These are phyloP conservation scores for Amphiprion percula DNA, from an alignment of 2,113 vertebrate genomes.

Conservation along the genomic window DNA sequence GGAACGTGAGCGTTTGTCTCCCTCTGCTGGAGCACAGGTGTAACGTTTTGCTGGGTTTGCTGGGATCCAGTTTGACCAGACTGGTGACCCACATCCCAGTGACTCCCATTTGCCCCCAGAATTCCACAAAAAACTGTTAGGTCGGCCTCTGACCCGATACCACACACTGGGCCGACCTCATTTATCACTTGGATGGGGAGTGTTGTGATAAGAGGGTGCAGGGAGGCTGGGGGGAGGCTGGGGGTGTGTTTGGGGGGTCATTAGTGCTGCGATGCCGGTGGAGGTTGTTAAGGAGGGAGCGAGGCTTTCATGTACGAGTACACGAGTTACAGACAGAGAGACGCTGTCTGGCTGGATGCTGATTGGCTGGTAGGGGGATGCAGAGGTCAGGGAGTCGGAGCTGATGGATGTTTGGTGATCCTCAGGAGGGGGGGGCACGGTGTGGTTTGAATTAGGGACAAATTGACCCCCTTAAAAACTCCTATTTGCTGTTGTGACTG, in stretches of 20 bases:
- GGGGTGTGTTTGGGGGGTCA: conserved; percentile 40
- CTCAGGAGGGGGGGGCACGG: conserved; percentile 24
- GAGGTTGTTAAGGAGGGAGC: neutral
- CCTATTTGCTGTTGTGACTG: conserved; percentile 33
- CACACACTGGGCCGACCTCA: conserved; percentile 70
- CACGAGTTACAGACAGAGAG: conserved; percentile 74
- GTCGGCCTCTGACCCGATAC: conserved; percentile 60
- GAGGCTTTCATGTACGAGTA: conserved; percentile 67
- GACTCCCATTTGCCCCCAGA: conserved; percentile 62
- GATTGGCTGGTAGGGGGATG: conserved; percentile 64
- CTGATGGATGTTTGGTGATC: conserved; percentile 77
- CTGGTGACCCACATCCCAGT: conserved; percentile 34
- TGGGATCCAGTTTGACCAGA: conserved; percentile 7
- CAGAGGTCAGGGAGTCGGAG: conserved; percentile 69
- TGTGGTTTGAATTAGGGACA: conserved; percentile 75
- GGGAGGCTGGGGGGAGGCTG: neutral
- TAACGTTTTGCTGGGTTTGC: neutral
- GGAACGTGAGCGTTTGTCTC: conserved; percentile 63
- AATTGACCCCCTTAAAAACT: conserved; percentile 40
- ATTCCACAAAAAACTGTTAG: conserved; percentile 58
- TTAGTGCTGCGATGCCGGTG: conserved; percentile 37
- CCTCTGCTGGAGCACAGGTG: conserved; percentile 62
- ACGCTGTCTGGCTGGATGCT: conserved; percentile 73
- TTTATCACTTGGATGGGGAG: conserved; percentile 77
- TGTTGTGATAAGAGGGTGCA: conserved; percentile 59